Evolutionary conservation across 2,797 vertebrate species (phyloP).

Genomic region (Pagetopsis macropterus): DNA sequence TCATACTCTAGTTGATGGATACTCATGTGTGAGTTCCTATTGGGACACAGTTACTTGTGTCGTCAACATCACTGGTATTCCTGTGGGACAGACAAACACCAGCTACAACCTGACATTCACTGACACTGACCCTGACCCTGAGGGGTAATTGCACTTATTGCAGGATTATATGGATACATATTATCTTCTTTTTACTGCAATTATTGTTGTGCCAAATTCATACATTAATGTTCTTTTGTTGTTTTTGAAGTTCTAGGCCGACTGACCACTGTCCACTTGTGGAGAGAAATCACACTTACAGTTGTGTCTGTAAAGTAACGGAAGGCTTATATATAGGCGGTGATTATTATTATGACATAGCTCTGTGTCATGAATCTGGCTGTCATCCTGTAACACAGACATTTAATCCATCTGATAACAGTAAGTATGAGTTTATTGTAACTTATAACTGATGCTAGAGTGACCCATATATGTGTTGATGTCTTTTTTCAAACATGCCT

Average conservation of each 20-base stretch:
- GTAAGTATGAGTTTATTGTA: conserved; percentile 57
- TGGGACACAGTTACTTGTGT: conserved; percentile 50
- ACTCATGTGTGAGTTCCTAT: conserved; percentile 62
- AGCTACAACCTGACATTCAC: conserved; percentile 58
- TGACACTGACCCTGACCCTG: accelerated
- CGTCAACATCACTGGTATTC: conserved; percentile 48
- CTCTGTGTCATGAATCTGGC: conserved; percentile 12
- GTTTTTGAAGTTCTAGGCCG: accelerated
- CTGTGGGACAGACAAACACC: not conserved
- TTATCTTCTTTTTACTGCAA: not conserved
- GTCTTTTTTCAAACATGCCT: not conserved
- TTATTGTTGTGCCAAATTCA: not conserved
- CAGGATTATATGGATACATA: not conserved
- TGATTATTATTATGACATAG: accelerated
- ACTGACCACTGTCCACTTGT: conserved; percentile 52
- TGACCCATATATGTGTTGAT: not conserved
- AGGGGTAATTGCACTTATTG: accelerated
- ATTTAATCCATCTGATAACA: not conserved
- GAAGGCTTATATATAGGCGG: accelerated
- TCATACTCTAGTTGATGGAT: not conserved
- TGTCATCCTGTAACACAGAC: accelerated
- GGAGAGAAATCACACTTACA: conserved; percentile 25
- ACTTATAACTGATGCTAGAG: not conserved
- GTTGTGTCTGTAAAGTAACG: conserved; percentile 12
- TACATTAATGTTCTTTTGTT: not conserved